phyloP scores from a whole-genome alignment of 1,140 invertebrate genomes.

The Pararge aegeria region DNA sequence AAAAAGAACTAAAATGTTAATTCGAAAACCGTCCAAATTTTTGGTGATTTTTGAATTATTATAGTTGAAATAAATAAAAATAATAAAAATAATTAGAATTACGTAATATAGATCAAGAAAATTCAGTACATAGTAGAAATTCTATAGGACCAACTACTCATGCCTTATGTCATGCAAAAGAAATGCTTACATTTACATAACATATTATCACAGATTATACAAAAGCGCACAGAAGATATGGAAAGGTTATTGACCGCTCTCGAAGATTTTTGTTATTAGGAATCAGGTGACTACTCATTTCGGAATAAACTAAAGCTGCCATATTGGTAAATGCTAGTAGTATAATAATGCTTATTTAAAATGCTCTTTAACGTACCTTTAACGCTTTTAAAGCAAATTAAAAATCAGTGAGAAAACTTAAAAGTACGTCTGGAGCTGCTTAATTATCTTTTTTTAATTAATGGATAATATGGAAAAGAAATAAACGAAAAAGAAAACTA shows the following conservation, averaged over 20 bases:
- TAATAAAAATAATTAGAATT: conserved; percentile 1
- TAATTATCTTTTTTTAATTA: conserved; percentile 28
- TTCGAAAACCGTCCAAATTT: too few relatives aligned
- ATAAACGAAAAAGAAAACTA: conserved; percentile 29
- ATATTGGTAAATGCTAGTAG: conserved; percentile 76
- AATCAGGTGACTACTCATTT: conserved; percentile 48
- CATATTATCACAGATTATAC: conserved; percentile 19
- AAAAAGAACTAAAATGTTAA: neutral
- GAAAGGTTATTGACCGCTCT: conserved; percentile 43
- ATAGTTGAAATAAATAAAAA: neutral
- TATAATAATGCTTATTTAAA: conserved; percentile 48
- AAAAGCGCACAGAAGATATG: conserved; percentile 30
- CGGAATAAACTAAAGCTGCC: conserved; percentile 62
- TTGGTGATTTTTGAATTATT: too few relatives aligned
- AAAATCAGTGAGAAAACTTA: conserved; percentile 5
- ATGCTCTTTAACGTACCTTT: conserved; percentile 50
- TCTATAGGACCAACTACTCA: conserved; percentile 2
- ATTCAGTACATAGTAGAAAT: conserved; percentile 1
- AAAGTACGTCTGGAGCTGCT: conserved; percentile 28
- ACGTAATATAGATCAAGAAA: neutral
- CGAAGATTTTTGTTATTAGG: conserved; percentile 45
- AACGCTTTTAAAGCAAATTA: conserved; percentile 16
- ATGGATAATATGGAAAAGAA: conserved; percentile 26
- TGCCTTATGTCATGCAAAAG: conserved; percentile 16
- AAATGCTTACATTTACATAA: conserved; percentile 2